These are phyloP conservation scores for Hemicordylus capensis DNA, from an alignment of 2,113 vertebrate genomes.

Conservation along the genomic window DNA sequence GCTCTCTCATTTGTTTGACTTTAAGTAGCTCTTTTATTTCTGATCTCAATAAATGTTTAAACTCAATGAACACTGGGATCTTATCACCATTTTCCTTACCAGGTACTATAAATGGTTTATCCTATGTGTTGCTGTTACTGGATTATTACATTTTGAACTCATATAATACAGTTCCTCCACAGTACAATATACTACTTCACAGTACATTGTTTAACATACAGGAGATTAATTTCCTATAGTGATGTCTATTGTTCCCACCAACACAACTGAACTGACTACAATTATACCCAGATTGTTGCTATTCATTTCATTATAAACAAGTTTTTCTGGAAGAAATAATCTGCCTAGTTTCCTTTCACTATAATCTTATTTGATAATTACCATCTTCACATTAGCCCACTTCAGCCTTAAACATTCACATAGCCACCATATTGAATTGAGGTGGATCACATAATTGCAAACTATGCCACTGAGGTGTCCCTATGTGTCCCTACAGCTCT, in stretches of 20 bases:
- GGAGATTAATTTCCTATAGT: no score
- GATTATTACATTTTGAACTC: not conserved
- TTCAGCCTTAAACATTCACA: no score
- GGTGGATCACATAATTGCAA: no score
- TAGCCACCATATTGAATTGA: no score
- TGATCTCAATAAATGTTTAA: conserved; percentile 50
- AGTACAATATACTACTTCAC: not conserved
- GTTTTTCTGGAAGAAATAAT: no score
- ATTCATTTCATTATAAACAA: not conserved
- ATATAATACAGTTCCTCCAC: not conserved
- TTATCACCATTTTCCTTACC: conserved; percentile 28
- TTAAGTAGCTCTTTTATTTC: conserved; percentile 41
- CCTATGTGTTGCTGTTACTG: not conserved
- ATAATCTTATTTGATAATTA: no score
- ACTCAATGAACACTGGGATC: conserved; percentile 55
- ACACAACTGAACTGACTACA: not conserved
- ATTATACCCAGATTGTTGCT: no score
- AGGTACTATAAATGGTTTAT: conserved; percentile 42
- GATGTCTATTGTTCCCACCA: not conserved
- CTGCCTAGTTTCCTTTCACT: no score
- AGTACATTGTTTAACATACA: no score
- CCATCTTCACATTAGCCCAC: no score
- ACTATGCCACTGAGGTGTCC: no score
- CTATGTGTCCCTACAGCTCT: no score
- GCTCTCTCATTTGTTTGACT: conserved; percentile 54